Conservation (phyloP, 2,113 vertebrate genomes). For the Coturnix japonica region DNA sequence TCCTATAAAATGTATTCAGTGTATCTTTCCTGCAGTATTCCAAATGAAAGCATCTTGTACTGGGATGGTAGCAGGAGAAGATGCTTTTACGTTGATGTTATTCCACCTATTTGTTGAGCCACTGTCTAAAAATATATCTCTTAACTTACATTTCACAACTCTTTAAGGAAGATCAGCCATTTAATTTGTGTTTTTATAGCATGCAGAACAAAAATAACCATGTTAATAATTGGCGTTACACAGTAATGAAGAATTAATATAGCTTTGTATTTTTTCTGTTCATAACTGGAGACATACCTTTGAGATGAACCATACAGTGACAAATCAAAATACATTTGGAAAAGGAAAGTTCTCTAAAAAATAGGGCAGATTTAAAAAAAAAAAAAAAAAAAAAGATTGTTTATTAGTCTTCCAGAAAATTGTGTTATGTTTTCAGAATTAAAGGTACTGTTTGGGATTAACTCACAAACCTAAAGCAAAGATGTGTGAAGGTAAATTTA, state of each 20-base stretch:
- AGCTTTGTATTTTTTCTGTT: neutral
- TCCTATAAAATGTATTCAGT: neutral
- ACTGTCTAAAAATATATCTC: neutral
- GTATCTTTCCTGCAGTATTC: neutral
- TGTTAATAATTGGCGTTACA: accelerated
- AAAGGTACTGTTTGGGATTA: slow-evolving; percentile 39
- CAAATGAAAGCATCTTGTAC: neutral
- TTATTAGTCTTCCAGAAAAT: slow-evolving; percentile 5
- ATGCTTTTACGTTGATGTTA: accelerated
- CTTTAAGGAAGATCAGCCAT: neutral
- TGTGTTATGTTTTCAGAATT: slow-evolving; percentile 28
- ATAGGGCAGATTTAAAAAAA: neutral
- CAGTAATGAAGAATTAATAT: neutral
- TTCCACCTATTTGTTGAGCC: neutral
- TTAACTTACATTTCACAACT: neutral
- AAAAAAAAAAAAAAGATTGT: neutral
- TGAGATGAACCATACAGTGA: neutral
- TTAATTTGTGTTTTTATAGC: neutral
- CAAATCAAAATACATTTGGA: neutral
- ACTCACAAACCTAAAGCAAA: slow-evolving; percentile 46
- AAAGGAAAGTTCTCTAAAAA: neutral
- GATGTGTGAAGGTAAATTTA: slow-evolving; percentile 58
- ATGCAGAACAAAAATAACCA: neutral
- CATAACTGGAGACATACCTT: neutral
- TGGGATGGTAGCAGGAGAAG: neutral